Conservation (phyloP, 2,113 vertebrate genomes). For the Dasyprocta punctata region DNA sequence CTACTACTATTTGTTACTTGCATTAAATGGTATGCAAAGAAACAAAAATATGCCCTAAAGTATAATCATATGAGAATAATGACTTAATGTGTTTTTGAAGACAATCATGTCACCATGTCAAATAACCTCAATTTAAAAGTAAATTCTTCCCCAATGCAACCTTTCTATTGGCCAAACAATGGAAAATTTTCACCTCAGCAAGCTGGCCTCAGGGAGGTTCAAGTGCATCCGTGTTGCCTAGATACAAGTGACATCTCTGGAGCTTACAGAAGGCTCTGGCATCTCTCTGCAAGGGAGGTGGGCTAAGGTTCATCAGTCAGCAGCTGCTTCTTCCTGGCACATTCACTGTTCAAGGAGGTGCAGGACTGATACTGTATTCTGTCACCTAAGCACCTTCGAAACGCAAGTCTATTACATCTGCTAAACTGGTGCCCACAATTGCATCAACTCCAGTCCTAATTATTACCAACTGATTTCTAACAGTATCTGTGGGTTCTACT, state of each 20-base stretch:
- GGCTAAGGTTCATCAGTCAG: slow-evolving; percentile 57
- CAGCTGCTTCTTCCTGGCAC: slow-evolving; percentile 3
- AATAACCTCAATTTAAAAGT: slow-evolving; percentile 34
- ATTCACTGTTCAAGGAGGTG: slow-evolving; percentile 7
- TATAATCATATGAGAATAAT: background rate
- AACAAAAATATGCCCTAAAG: slow-evolving; percentile 7
- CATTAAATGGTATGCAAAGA: background rate
- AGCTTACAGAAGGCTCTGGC: slow-evolving; percentile 69
- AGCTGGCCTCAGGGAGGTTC: slow-evolving; percentile 81
- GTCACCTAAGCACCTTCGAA: background rate
- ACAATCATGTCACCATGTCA: background rate
- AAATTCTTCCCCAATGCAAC: slow-evolving; percentile 76
- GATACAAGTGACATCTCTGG: slow-evolving; percentile 78
- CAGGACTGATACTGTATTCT: background rate
- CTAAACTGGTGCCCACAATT: slow-evolving; percentile 33
- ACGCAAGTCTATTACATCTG: background rate
- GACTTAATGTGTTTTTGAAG: background rate
- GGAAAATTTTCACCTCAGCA: slow-evolving; percentile 87
- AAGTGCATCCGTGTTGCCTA: slow-evolving; percentile 82
- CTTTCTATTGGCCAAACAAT: slow-evolving; percentile 74
- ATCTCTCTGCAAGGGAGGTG: slow-evolving; percentile 72
- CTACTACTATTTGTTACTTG: background rate
- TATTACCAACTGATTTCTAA: background rate
- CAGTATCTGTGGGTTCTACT: background rate
- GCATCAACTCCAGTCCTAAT: background rate